Conservation (phyloP, 2,797 vertebrate species). For the Lepus oiostolus region DNA sequence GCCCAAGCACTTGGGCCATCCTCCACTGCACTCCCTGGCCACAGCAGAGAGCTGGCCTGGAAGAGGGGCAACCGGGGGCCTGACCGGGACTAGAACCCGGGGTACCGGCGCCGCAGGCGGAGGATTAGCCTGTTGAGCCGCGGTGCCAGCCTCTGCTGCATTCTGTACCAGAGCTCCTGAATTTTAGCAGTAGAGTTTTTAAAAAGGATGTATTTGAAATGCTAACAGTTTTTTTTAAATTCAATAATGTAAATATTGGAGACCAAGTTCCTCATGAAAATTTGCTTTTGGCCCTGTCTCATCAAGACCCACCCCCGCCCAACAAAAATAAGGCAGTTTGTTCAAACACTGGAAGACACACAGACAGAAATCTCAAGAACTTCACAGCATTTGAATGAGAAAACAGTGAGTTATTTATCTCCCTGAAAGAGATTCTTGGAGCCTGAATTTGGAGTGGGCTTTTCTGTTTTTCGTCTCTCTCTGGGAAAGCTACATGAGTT, state of each 20-base stretch:
- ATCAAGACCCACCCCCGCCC: not conserved
- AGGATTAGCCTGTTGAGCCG: no score
- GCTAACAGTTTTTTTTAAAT: constrained; percentile 31
- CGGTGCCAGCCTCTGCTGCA: no score
- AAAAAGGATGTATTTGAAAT: not conserved
- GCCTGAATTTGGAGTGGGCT: not conserved
- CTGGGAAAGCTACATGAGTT: not conserved
- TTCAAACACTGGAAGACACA: not conserved
- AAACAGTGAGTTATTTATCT: not conserved
- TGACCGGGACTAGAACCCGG: no score
- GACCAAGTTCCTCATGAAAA: not conserved
- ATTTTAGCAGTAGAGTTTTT: not conserved
- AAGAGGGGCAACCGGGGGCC: no score
- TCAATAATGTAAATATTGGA: constrained; percentile 13
- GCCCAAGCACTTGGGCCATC: no score
- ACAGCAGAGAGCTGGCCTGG: no score
- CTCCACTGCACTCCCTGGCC: no score
- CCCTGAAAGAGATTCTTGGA: constrained; percentile 1
- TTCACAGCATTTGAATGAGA: constrained; percentile 3
- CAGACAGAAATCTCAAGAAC: not conserved
- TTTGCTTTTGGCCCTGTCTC: not conserved
- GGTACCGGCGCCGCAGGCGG: no score
- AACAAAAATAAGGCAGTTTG: constrained; percentile 19
- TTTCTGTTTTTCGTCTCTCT: constrained; percentile 21
- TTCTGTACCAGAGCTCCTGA: not conserved